Conservation (phyloP, 2,797 vertebrate species). For the Pterois miles region DNA sequence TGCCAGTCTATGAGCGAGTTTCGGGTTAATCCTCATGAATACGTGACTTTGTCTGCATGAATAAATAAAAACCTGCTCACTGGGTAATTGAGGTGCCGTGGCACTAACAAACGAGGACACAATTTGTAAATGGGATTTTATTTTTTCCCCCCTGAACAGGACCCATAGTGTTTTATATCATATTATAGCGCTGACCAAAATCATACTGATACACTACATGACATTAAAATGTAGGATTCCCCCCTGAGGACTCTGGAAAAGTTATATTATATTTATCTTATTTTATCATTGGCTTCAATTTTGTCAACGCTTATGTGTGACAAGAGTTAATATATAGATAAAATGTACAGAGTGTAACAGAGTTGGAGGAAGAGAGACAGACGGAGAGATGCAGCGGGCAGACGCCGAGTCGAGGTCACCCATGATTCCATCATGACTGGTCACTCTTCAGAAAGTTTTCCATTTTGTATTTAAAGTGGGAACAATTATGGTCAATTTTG, state of each 20-base stretch:
- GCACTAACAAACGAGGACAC: conserved; percentile 86
- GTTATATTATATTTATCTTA: conserved; percentile 40
- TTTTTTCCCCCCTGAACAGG: conserved; percentile 61
- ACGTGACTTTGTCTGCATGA: conserved; percentile 88
- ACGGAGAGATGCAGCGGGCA: background rate
- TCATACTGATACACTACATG: conserved; percentile 64
- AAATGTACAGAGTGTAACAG: background rate
- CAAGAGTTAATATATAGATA: conserved; percentile 1
- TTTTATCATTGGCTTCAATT: conserved; percentile 45
- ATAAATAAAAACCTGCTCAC: conserved; percentile 88
- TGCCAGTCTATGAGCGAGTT: conserved; percentile 84
- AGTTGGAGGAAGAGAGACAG: background rate
- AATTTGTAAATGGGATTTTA: conserved; percentile 83
- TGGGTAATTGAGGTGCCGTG: conserved; percentile 86
- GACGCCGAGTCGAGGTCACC: conserved; percentile 27
- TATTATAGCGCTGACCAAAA: conserved; percentile 77
- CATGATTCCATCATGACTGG: conserved; percentile 28
- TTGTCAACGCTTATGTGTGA: conserved; percentile 32
- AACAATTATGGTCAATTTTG: conserved; percentile 65
- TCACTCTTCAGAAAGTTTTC: conserved; percentile 44
- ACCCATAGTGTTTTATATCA: conserved; percentile 76
- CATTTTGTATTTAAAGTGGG: conserved; percentile 60
- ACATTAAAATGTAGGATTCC: conserved; percentile 57
- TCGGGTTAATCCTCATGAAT: conserved; percentile 90
- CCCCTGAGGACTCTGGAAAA: conserved; percentile 39